Evolutionary conservation across 2,113 vertebrate genomes (phyloP), one percentile per base, ranked within the genome.

Genomic region (Triplophysa dalaica): DNA sequence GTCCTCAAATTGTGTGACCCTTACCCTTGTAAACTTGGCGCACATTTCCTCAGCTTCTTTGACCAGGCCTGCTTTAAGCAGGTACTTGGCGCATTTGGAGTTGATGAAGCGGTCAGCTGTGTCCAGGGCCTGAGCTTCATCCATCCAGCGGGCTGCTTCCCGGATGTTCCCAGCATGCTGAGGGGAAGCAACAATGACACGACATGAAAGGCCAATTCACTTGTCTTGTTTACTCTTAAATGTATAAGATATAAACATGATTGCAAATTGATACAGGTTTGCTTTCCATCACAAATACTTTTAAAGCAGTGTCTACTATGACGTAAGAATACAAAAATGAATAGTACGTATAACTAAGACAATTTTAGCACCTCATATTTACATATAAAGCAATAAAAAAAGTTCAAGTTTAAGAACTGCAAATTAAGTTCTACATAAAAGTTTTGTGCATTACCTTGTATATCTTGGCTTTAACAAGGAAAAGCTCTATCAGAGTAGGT

Each of bases 11-110:
- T 38, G 33, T 2, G 13, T 26, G 3, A 2, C 1, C 17, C 65
- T 45, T 50, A 84, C 75, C 79, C 83, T 73, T 29, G 98, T 99
- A 93, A 99, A 99, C 90, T 99, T 99, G 61, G 97, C 98, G 87
- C 98, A 99, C 98, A 99, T 99, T 90, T 99, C 97, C 90, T 99
- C 97, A 0, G 98, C 97, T 87, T 99, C 97, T 87, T 98, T 99
- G 89, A 99, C 91, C 90, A 97, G 92, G 84, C 95, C 96, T 77
- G 98, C 97, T 93, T 98, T 98, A 87, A 99, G 92, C 96, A 99
- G 97, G 45, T 99, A 99, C 87, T 99, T 99, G 93, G 96, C 97
- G 92, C 98, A 99, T 89, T 99, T 99, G 56, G 97, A 98, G 90
- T 99, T 98, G 90, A 99, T 98, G 90, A 99, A 99, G 86, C 98